Evolutionary conservation across 2,797 vertebrate species (phyloP).

Genomic region (Sebastes oblongus): DNA sequence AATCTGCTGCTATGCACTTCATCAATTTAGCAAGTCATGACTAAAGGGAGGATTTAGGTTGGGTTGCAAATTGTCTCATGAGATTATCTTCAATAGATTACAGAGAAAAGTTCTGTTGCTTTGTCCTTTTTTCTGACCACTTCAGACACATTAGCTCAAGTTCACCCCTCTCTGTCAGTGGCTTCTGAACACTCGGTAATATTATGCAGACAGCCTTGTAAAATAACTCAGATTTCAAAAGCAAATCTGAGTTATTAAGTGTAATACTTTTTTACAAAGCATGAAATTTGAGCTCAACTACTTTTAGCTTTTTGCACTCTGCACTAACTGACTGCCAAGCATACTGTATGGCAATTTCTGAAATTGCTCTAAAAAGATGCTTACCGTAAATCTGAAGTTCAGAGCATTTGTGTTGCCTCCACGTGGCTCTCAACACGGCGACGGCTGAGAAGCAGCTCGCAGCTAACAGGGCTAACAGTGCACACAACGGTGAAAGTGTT

Average conservation of each 20-base stretch:
- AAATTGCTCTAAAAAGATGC: too few species aligned
- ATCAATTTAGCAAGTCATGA: constrained; percentile 1
- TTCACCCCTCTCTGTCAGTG: not conserved
- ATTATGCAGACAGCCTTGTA: not conserved
- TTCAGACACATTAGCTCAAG: not conserved
- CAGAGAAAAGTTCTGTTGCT: not conserved
- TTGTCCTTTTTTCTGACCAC: not conserved
- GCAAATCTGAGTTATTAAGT: not conserved
- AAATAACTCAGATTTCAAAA: not conserved
- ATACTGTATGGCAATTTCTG: too few species aligned
- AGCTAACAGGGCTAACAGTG: too few species aligned
- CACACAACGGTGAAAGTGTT: too few species aligned
- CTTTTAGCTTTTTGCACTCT: not conserved
- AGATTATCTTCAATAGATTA: not conserved
- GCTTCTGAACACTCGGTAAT: not conserved
- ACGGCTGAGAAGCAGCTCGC: too few species aligned
- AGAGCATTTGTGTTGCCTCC: not conserved
- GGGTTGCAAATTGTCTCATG: not conserved
- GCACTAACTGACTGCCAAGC: not conserved
- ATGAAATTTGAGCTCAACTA: not conserved
- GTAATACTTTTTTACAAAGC: not conserved
- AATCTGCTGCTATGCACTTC: not conserved
- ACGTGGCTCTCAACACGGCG: not conserved
- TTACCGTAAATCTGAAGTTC: not conserved
- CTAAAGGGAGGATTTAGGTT: not conserved